Evolutionary conservation across 1,140 invertebrate species (phyloP).

Genomic region (Penaeus indicus): DNA sequence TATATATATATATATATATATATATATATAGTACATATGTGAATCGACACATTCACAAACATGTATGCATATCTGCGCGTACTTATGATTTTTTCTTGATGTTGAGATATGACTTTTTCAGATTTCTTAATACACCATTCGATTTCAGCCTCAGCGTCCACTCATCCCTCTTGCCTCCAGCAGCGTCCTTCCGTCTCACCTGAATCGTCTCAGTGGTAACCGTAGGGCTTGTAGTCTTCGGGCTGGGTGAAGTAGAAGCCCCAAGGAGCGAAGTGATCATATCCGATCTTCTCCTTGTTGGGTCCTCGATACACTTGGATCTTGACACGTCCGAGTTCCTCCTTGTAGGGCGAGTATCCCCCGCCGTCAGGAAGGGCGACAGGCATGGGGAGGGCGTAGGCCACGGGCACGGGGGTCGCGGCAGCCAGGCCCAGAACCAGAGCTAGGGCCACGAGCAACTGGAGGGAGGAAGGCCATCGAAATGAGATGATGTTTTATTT

Average conservation of each 20-base stretch:
- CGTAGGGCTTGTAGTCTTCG: slow-evolving; percentile 69
- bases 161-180: no score
- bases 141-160: no score
- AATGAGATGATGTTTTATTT: no score
- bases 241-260: slow-evolving; percentile 67
- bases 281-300: slow-evolving; percentile 65
- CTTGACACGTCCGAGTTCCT: slow-evolving; percentile 60
- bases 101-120: neutral
- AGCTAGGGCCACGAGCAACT: no score
- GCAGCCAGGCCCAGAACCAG: neutral
- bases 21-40: neutral
- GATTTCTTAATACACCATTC: no score
- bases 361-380: neutral
- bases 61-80: neutral
- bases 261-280: slow-evolving; percentile 68
- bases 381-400: neutral
- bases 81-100: neutral
- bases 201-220: slow-evolving; percentile 46
- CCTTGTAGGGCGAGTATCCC: slow-evolving; percentile 18
- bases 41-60: neutral
- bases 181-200: no score
- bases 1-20: no score
- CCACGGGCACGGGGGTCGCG: neutral
- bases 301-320: slow-evolving; percentile 67
- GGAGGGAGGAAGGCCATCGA: no score